Conservation (phyloP, 2,797 vertebrate species). For the Pangasius mekongensis region DNA sequence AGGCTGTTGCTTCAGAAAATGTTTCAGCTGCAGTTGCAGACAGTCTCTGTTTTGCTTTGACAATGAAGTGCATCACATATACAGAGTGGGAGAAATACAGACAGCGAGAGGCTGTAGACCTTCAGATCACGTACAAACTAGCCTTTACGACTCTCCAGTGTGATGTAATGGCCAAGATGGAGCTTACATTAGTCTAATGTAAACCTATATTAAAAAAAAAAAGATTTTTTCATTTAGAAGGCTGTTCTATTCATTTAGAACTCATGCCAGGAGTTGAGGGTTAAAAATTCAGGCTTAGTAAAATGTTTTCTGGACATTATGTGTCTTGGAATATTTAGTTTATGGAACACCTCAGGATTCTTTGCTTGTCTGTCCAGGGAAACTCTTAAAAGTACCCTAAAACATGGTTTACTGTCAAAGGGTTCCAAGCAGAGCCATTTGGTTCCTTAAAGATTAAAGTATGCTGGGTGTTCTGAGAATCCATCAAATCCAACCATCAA, state of each 20-base stretch:
- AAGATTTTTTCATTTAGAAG: not conserved
- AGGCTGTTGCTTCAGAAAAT: constrained; percentile 19
- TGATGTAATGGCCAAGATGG: not conserved
- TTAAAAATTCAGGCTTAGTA: not conserved
- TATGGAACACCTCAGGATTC: not conserved
- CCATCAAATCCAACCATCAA: not conserved
- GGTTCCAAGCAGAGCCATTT: not conserved
- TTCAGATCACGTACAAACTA: not conserved
- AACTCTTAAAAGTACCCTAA: not conserved
- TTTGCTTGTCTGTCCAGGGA: not conserved
- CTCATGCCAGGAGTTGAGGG: not conserved
- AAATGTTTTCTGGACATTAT: not conserved
- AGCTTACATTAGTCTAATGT: not conserved
- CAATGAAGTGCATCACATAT: not conserved
- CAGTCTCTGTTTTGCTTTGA: not conserved
- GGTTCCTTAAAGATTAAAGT: not conserved
- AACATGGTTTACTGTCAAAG: not conserved
- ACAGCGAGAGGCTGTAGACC: not conserved
- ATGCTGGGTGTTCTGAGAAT: not conserved
- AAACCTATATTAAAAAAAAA: not conserved
- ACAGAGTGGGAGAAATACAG: not conserved
- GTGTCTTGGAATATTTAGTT: not conserved
- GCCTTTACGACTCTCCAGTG: not conserved
- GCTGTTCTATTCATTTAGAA: not conserved
- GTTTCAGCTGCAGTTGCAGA: constrained; percentile 8